Conservation (phyloP, 2,888 invertebrate species). For the Drosophila subsilvestris region DNA sequence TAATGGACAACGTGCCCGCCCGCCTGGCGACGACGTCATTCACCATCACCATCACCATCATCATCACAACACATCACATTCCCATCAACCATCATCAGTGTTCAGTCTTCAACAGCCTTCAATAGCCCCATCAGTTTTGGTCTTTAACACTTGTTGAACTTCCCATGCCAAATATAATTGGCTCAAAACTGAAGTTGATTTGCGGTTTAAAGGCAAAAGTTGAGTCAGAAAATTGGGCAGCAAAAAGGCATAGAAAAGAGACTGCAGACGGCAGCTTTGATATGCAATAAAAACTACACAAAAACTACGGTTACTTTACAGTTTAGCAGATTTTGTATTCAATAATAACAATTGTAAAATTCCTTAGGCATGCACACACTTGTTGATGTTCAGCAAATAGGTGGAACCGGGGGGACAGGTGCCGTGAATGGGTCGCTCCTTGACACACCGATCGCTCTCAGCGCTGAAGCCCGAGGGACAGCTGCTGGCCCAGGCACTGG, state of each 20-base stretch:
- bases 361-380: constrained; percentile 67
- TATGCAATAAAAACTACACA: no score
- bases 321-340: background rate
- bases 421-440: constrained; percentile 75
- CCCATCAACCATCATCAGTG: constrained; percentile 12
- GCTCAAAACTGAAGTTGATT: constrained; percentile 28
- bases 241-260: background rate
- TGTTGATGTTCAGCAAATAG: constrained; percentile 65
- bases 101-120: background rate
- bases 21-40: constrained; percentile 41
- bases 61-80: constrained; percentile 3
- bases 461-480: constrained; percentile 59
- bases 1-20: constrained; percentile 62
- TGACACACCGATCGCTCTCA: constrained; percentile 61
- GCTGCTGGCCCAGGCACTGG: constrained; percentile 42
- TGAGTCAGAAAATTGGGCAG: constrained; percentile 16
- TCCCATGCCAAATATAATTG: constrained; percentile 63
- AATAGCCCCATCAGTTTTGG: constrained; percentile 49
- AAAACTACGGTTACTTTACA: background rate
- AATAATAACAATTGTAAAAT: background rate
- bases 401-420: constrained; percentile 72
- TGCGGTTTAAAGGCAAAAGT: constrained; percentile 27
- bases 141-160: constrained; percentile 76
- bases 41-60: constrained; percentile 34
- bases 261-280: background rate